Base-by-base conservation (phyloP, 2,113 vertebrate genomes). In the Seriola aureovittata region DNA sequence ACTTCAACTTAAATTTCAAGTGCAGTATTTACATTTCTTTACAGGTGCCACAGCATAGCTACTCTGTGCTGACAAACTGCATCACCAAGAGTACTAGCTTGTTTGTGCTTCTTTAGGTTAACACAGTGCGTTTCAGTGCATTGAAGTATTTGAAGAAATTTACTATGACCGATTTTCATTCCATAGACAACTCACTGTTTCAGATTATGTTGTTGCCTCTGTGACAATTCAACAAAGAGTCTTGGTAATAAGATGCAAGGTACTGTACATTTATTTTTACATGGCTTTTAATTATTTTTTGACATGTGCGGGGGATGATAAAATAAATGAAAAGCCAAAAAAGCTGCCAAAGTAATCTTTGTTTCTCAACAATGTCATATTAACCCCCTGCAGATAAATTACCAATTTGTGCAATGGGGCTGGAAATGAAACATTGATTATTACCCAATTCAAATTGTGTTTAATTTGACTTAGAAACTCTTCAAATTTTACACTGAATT, bases 341-440 rank as follows among this genome's bases (percentile, higher is more conserved):
- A 38, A 32, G 21, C 50, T 69, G 42, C 3, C n/a, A 73, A 58
- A 29, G 8, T 52, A 32, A 68, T 62, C 4, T 58, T 50, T 58
- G 32, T 52, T n/a, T 48, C 48, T 25, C 5, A 44, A 4, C 2
- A 58, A 64, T 68, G 48, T 32, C 8, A 67, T 44, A 71, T 52
- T 38, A 62, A 55, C 36, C n/a, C 19, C 50, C 73, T 82, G 59
- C n/a, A 48, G 42, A 75, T 75, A 44, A 29, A 48, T 40, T 25
- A n/a, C 9, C 23, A 55, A 32, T 80, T 25, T 80, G 54, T 71
- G n/a, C 6, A 68, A 57, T 46, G 46, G 38, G 32, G 21, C n/a
- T 46, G 2, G 1, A 50, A 72, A 68, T 21, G 23, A 52, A 52
- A 62, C 19, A 52, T 3, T 4, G 2, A 70, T 36, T 50, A 40